These are phyloP conservation scores for Morelia viridis DNA, from an alignment of 2,797 vertebrate genomes.

Conservation along the genomic window DNA sequence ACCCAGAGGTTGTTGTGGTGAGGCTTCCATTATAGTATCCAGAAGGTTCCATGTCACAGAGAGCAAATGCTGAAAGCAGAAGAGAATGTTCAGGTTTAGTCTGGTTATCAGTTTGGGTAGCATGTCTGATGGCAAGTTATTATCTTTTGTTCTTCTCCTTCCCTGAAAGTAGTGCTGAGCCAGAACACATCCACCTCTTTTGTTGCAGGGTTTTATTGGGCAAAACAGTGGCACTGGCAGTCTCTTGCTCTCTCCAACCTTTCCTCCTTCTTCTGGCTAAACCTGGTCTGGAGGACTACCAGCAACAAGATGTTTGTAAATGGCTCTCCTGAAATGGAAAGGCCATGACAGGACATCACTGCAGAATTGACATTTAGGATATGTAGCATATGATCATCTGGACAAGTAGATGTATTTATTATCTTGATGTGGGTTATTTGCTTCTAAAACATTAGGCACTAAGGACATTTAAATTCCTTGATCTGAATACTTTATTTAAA, in stretches of 20 bases:
- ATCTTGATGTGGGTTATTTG: too few species aligned
- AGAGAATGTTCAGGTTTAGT: constrained; percentile 18
- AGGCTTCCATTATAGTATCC: constrained; percentile 89
- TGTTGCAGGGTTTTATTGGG: neutral
- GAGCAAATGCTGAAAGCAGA: constrained; percentile 40
- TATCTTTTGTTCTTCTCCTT: neutral
- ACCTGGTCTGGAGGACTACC: neutral
- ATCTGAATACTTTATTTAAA: neutral
- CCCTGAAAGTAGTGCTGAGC: neutral
- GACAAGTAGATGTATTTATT: neutral
- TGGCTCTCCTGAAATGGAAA: neutral
- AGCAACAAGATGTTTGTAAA: neutral
- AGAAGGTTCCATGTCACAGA: constrained; percentile 76
- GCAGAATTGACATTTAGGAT: neutral
- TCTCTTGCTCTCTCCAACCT: neutral
- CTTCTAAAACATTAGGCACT: neutral
- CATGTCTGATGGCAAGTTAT: neutral
- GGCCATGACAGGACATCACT: neutral
- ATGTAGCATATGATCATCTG: neutral
- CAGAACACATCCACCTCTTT: neutral
- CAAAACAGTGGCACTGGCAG: neutral
- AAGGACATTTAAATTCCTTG: neutral
- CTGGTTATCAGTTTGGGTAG: fast-evolving
- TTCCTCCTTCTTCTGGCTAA: neutral
- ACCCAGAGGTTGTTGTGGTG: constrained; percentile 80